phyloP scores from a whole-genome alignment of 2,888 invertebrate genomes.

The Embidobia sp. region DNA sequence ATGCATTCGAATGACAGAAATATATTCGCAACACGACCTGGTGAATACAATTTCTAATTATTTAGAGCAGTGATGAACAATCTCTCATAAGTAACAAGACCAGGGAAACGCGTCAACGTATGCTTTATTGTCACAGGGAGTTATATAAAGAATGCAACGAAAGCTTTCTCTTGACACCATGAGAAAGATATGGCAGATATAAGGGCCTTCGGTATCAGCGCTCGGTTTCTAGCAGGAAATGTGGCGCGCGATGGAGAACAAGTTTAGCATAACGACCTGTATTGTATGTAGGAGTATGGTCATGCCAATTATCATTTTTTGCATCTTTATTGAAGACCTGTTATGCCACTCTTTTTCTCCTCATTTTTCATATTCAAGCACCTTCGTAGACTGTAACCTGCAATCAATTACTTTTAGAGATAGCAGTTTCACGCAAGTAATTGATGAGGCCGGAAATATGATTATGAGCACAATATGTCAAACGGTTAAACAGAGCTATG shows the following conservation, averaged over 20 bases:
- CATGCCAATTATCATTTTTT: constrained; percentile 40
- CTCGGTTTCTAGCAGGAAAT: constrained; percentile 47
- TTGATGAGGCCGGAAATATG: constrained; percentile 13
- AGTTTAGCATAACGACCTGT: constrained; percentile 39
- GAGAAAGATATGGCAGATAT: constrained; percentile 47
- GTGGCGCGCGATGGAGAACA: constrained; percentile 45
- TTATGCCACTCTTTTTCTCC: constrained; percentile 17
- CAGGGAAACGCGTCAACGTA: too few species aligned
- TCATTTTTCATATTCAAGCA: constrained; percentile 8
- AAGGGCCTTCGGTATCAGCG: constrained; percentile 25
- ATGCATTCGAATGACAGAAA: too few species aligned
- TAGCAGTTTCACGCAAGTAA: constrained; percentile 20
- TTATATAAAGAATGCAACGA: constrained; percentile 45
- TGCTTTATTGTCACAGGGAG: constrained; percentile 25
- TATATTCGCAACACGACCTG: too few species aligned
- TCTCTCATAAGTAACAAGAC: constrained; percentile 21
- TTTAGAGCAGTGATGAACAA: not conserved
- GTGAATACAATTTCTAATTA: too few species aligned
- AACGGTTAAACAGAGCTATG: too few species aligned
- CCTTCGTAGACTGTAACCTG: constrained; percentile 20
- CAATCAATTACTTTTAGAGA: constrained; percentile 38
- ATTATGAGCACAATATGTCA: constrained; percentile 47
- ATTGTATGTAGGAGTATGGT: constrained; percentile 33
- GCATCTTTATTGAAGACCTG: constrained; percentile 49
- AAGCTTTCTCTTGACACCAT: constrained; percentile 52